These are phyloP conservation scores for Eleginops maclovinus DNA, from an alignment of 2,113 vertebrate species.

Conservation along the genomic window DNA sequence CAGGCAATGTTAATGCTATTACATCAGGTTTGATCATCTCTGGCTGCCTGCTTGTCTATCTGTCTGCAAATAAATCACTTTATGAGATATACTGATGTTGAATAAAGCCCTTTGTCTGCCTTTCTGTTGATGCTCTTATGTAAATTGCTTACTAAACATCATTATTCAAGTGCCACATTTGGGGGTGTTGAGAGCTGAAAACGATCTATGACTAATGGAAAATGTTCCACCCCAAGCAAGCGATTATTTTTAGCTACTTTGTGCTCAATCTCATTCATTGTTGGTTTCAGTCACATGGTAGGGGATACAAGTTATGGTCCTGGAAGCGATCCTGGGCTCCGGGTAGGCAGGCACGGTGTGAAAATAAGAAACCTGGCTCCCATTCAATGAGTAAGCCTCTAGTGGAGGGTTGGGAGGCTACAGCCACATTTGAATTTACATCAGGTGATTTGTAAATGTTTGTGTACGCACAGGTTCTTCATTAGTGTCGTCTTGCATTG, in stretches of 20 bases:
- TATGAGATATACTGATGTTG: background rate
- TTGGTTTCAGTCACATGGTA: conserved; percentile 67
- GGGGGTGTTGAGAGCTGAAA: conserved; percentile 43
- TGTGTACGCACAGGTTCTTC: background rate
- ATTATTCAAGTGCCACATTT: conserved; percentile 47
- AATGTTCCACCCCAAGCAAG: conserved; percentile 58
- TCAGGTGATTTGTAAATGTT: background rate
- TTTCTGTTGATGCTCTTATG: conserved; percentile 26
- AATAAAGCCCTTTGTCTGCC: conserved; percentile 4
- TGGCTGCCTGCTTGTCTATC: background rate
- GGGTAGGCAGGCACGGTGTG: conserved; percentile 16
- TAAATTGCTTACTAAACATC: conserved; percentile 50
- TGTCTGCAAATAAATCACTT: conserved; percentile 13
- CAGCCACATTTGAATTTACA: background rate
- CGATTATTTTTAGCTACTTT: conserved; percentile 71
- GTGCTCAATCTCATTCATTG: conserved; percentile 73
- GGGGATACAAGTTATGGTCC: conserved; percentile 24
- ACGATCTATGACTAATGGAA: conserved; percentile 68
- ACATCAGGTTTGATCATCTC: conserved; percentile 9
- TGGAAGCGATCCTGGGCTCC: conserved; percentile 23
- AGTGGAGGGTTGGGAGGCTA: background rate
- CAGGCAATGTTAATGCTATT: conserved; percentile 6
- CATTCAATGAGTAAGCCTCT: background rate
- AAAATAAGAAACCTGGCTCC: conserved; percentile 9
- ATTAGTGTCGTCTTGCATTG: background rate